Percentiles rank a stretch among this genome's conserved stretches.
Evolutionary conservation across 2,888 invertebrate species (phyloP).

Genomic region (Xestia c-nigrum): DNA sequence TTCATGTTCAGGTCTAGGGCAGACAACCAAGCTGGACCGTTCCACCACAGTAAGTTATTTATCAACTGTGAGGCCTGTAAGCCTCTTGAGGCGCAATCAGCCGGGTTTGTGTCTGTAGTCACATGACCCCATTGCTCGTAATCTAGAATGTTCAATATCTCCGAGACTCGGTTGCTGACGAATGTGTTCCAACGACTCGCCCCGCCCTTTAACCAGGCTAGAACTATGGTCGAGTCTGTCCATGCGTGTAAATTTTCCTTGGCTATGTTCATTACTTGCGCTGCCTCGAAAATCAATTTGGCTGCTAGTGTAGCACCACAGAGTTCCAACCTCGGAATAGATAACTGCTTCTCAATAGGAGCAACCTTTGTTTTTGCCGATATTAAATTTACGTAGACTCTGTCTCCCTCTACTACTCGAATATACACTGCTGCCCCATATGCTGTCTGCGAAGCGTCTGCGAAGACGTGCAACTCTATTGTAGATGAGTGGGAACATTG

Average conservation of each 20-base stretch:
- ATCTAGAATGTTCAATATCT: constrained; percentile 24
- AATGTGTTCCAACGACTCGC: constrained; percentile 17
- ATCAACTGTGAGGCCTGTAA: neutral
- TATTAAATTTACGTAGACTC: neutral
- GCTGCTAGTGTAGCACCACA: constrained; percentile 32
- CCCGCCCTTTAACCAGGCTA: constrained; percentile 14
- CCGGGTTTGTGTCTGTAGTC: constrained; percentile 3
- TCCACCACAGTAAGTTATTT: neutral
- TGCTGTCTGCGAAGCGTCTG: too few relatives aligned
- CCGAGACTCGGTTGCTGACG: constrained; percentile 19
- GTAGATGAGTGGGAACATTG: too few relatives aligned
- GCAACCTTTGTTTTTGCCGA: neutral
- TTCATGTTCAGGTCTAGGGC: neutral
- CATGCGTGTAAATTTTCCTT: constrained; percentile 10
- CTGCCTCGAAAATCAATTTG: constrained; percentile 20
- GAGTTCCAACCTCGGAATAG: constrained; percentile 23
- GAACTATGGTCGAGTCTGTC: constrained; percentile 22
- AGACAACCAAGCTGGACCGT: constrained; percentile 14
- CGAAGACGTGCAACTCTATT: too few relatives aligned
- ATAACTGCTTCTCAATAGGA: constrained; percentile 13
- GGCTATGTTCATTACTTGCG: neutral
- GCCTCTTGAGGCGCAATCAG: constrained; percentile 12
- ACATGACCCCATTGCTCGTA: constrained; percentile 21
- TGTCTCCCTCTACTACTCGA: constrained; percentile 10
- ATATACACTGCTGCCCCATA: too few relatives aligned